Evolutionary conservation across 2,888 invertebrate genomes (phyloP).

Genomic region (Zhuqinia jingwanae): DNA sequence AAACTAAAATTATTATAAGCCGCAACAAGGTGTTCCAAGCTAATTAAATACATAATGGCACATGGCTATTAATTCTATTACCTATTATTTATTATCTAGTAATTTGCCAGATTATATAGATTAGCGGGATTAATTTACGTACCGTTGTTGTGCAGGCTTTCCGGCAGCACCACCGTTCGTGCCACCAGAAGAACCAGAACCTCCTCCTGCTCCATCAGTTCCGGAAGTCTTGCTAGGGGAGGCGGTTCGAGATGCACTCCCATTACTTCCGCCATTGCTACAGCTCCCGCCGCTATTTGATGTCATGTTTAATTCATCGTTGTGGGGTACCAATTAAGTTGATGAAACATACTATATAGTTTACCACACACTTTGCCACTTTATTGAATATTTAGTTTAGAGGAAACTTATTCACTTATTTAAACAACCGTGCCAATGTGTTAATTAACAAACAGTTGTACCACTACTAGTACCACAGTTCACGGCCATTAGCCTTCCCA

Average conservation of each 20-base stretch:
- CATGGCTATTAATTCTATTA: neutral
- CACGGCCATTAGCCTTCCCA: no score
- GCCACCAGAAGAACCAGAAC: neutral
- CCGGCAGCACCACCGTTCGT: neutral
- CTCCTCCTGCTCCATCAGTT: conserved; percentile 29
- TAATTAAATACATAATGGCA: no score
- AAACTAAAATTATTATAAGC: no score
- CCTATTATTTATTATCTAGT: neutral
- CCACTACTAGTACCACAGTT: no score
- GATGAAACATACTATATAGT: neutral
- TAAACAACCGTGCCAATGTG: no score
- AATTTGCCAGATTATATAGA: no score
- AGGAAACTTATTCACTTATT: no score
- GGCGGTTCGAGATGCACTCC: conserved; percentile 68
- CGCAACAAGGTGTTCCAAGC: no score
- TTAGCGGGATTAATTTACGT: neutral
- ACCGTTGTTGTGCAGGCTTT: conserved; percentile 31
- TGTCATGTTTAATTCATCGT: conserved; percentile 22
- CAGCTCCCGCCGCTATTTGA: conserved; percentile 41
- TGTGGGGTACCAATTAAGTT: neutral
- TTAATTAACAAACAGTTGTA: no score
- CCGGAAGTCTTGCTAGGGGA: conserved; percentile 53
- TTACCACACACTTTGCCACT: neutral
- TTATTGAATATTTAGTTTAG: neutral
- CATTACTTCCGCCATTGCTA: conserved; percentile 62